phyloP scores from a whole-genome alignment of 2,888 invertebrate genomes.

The Tetrapedia diversipes region DNA sequence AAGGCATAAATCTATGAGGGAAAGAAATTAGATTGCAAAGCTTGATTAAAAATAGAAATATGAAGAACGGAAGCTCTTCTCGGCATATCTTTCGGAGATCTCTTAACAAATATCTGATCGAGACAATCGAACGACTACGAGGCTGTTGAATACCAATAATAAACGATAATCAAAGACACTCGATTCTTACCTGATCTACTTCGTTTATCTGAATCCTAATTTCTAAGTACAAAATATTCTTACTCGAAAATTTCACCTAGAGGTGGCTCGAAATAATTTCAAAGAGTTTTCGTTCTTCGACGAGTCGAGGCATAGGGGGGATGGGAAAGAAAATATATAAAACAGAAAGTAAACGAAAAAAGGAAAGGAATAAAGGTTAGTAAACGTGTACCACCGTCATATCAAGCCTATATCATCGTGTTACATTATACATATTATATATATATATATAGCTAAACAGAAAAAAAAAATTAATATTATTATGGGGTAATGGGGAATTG shows the following conservation, averaged over 20 bases:
- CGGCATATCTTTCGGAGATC: not conserved
- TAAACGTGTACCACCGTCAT: constrained; percentile 79
- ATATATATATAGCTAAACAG: constrained; percentile 61
- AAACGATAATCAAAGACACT: constrained; percentile 28
- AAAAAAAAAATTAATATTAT: constrained; percentile 70
- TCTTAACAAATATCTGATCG: constrained; percentile 18
- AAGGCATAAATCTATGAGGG: too few species aligned
- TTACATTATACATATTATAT: constrained; percentile 72
- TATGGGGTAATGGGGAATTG: too few species aligned
- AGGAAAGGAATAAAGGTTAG: constrained; percentile 60
- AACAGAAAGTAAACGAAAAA: constrained; percentile 18
- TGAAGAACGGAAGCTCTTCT: constrained; percentile 13
- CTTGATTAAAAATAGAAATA: not conserved
- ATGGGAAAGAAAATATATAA: constrained; percentile 15
- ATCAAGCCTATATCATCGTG: constrained; percentile 83
- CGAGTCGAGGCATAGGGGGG: constrained; percentile 26
- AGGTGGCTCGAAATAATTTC: not conserved
- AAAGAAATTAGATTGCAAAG: too few species aligned
- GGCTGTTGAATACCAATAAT: not conserved
- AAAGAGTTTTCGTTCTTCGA: constrained; percentile 15
- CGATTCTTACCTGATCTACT: not conserved
- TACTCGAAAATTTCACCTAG: not conserved
- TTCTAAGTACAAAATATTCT: constrained; percentile 5
- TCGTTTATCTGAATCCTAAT: constrained; percentile 3
- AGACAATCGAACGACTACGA: constrained; percentile 43